Percentiles rank a stretch among this genome's conserved stretches.
phyloP scores from a whole-genome alignment of 37 sponge, comb jelly and placozoan species.

The Chondrosia reniformis region DNA sequence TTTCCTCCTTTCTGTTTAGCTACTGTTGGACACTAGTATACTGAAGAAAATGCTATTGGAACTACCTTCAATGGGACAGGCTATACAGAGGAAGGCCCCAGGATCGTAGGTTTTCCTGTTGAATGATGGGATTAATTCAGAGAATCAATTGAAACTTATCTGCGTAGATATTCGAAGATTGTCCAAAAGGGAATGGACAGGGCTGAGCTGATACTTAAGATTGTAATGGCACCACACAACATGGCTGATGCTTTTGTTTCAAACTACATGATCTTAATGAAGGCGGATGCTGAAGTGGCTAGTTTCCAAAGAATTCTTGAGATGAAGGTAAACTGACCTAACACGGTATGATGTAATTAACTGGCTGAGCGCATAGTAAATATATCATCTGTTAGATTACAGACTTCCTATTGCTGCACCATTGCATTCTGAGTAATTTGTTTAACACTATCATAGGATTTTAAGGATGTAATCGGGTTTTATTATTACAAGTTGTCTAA shows the following conservation, averaged over 20 bases:
- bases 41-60: slow-evolving; percentile 86
- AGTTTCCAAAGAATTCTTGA: slow-evolving; percentile 97
- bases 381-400: background rate
- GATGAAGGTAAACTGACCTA: slow-evolving; percentile 80
- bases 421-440: too few relatives aligned
- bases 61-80: slow-evolving; percentile 79
- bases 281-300: slow-evolving; percentile 69
- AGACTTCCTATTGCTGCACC: too few relatives aligned
- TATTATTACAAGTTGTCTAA: too few relatives aligned
- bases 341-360: background rate
- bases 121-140: background rate
- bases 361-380: background rate
- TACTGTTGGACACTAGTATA: slow-evolving; percentile 91
- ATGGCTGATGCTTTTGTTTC: slow-evolving; percentile 84
- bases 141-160: background rate
- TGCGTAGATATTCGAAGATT: slow-evolving; percentile 79
- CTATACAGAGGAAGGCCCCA: slow-evolving; percentile 82
- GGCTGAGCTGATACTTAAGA: slow-evolving; percentile 94
- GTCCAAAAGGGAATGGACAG: slow-evolving; percentile 90
- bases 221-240: slow-evolving; percentile 96
- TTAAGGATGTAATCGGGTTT: too few relatives aligned
- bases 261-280: slow-evolving; percentile 84
- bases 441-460: too few relatives aligned
- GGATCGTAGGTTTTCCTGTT: slow-evolving; percentile 57
- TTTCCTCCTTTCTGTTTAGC: slow-evolving; percentile 23